Evolutionary conservation across 2,888 invertebrate genomes (phyloP), one percentile per base, ranked within the genome.

Genomic region (Parochlus steinenii): DNA sequence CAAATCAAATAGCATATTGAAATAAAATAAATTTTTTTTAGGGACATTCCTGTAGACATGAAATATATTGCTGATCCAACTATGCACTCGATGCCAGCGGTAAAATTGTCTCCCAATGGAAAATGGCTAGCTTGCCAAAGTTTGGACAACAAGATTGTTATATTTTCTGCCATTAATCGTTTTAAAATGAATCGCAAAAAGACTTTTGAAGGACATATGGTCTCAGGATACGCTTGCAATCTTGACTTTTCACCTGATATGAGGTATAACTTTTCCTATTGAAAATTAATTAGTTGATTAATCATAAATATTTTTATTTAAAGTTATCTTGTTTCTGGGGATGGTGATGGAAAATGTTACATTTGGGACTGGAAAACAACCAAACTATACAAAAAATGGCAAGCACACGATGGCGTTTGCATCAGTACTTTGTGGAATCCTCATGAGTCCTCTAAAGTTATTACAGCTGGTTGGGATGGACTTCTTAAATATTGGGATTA

Each of bases 341-440:
- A 99, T 59, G 97, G 97, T 0, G 98, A 98, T 62, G 98, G 98
- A 7, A 95, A 95, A 60, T 79, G 92, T 48, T 97, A 90, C 58
- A 76, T 98, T 28, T 99, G 98, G 98, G 97, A 98, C 54, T 99
- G 97, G 97, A 97, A 97, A 56, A 92, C 95, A 0, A 97, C 97
- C 42, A 93, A 95, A 62, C 65, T 98, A 41, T 92, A 87, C 61
- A 92, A 87, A 57, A 95, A 93, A 55, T 97, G 98, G 87, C 95
- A 97, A 58, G 98, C 98, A 1, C 98, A 99, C 55, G 95, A 98
- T 46, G 87, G 87, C 40, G 95, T 97, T 11, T 97, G 97, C 54
- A 95, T 95, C 41, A 73, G 78, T 11, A 74, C 79, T 0, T 63
- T 97, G 11, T 99, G 98, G 98, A 97, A 98, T 64, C 98, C 98